Percentiles rank a stretch among this genome's conserved stretches.
Conservation (phyloP, 2,888 invertebrate species). For the Epistrophe eligans region DNA sequence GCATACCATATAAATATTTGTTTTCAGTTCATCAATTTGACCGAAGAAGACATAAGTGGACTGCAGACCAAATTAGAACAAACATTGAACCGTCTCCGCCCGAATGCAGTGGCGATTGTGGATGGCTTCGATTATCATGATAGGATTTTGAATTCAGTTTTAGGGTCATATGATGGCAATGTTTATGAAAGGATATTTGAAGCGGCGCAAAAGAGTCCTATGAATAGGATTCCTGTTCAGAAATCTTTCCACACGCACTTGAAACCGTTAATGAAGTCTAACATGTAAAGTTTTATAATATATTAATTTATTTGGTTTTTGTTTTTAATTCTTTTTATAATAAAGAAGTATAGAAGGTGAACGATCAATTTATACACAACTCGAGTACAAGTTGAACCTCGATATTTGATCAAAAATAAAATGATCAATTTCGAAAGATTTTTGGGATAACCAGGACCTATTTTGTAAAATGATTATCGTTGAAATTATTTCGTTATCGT, state of each 20-base stretch:
- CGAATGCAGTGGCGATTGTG: constrained; percentile 95
- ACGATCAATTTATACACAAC: background rate
- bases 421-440: too few species aligned
- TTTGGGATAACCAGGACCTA: too few species aligned
- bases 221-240: constrained; percentile 92
- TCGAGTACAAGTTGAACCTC: too few species aligned
- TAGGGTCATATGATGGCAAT: constrained; percentile 93
- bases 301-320: background rate
- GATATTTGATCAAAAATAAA: too few species aligned
- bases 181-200: constrained; percentile 93
- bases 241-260: constrained; percentile 87
- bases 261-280: constrained; percentile 88
- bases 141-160: constrained; percentile 89
- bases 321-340: background rate
- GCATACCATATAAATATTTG: background rate
- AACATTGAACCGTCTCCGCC: constrained; percentile 89
- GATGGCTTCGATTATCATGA: constrained; percentile 96
- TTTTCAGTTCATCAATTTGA: constrained; percentile 81
- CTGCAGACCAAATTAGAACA: constrained; percentile 90
- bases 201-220: constrained; percentile 92
- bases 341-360: background rate
- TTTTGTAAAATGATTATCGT: too few species aligned
- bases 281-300: constrained; percentile 79
- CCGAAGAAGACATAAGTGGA: constrained; percentile 81
- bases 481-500: too few species aligned